Conservation (phyloP, 2,113 vertebrate species). For the Engraulis encrasicolus region DNA sequence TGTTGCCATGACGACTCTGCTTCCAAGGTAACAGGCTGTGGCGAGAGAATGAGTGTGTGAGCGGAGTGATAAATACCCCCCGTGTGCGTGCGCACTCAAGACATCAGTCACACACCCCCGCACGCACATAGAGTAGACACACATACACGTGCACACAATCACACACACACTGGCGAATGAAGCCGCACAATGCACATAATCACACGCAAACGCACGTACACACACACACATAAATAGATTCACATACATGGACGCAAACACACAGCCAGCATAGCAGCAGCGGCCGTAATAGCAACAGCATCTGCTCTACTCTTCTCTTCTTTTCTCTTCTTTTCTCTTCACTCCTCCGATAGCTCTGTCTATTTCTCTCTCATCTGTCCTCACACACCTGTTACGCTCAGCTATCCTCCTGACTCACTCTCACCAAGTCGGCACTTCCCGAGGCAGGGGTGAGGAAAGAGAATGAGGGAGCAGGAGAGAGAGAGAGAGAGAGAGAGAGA, state of each 20-base stretch:
- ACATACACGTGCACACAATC: too few species aligned
- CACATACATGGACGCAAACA: conserved; percentile 8
- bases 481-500: not conserved
- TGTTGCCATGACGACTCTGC: conserved; percentile 78
- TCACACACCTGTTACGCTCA: conserved; percentile 4
- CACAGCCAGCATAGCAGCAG: too few species aligned
- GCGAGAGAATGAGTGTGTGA: conserved; percentile 70
- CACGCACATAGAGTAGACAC: not conserved
- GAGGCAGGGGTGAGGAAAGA: too few species aligned
- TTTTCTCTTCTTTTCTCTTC: too few species aligned
- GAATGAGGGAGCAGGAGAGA: not conserved
- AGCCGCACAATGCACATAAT: conserved; percentile 12
- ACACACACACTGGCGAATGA: not conserved
- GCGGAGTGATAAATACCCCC: conserved; percentile 75
- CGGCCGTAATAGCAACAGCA: too few species aligned
- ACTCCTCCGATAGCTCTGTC: too few species aligned
- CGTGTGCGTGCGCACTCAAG: conserved; percentile 51
- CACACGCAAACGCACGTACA: too few species aligned
- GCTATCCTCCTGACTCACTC: not conserved
- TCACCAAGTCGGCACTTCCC: not conserved
- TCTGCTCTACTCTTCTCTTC: not conserved
- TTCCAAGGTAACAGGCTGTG: conserved; percentile 79
- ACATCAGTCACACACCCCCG: conserved; percentile 55
- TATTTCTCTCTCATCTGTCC: too few species aligned
- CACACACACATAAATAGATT: conserved; percentile 26